Percentiles rank a stretch among this genome's conserved stretches.
phyloP scores from a whole-genome alignment of 2,888 invertebrate species.

The Hedya salicella region DNA sequence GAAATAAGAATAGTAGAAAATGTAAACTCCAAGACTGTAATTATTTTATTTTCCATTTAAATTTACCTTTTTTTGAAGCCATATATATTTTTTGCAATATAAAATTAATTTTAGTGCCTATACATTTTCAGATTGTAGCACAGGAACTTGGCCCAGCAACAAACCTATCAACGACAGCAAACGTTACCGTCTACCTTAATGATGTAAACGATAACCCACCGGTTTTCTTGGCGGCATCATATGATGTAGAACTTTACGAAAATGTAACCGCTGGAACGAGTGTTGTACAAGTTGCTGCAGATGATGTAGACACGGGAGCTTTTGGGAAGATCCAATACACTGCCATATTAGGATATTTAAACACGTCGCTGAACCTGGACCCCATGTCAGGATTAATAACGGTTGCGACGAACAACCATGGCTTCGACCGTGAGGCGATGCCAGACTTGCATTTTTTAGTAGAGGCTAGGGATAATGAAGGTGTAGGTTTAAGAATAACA shows the following conservation, averaged over 20 bases:
- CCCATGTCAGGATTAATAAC: conserved; percentile 91
- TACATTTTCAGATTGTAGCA: conserved; percentile 88
- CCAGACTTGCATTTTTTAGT: conserved; percentile 91
- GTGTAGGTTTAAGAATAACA: conserved; percentile 90
- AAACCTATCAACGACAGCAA: conserved; percentile 89
- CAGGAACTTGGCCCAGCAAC: conserved; percentile 92
- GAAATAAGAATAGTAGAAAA: too few species aligned
- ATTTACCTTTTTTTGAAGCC: too few species aligned
- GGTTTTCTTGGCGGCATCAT: conserved; percentile 89
- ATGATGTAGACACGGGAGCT: conserved; percentile 91
- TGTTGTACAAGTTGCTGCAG: conserved; percentile 91
- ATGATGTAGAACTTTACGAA: conserved; percentile 91
- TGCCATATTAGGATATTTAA: conserved; percentile 90
- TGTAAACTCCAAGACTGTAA: too few species aligned
- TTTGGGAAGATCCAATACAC: conserved; percentile 92
- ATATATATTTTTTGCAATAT: too few species aligned
- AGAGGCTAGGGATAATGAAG: conserved; percentile 95
- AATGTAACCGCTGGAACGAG: conserved; percentile 90
- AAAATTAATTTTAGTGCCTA: too few species aligned
- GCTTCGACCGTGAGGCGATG: conserved; percentile 93
- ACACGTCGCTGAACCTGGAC: conserved; percentile 91
- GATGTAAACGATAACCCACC: conserved; percentile 96
- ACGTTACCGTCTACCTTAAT: conserved; percentile 91
- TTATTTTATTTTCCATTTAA: too few species aligned
- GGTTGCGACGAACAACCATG: conserved; percentile 89